phyloP scores from a whole-genome alignment of 2,113 vertebrate species.

The Melanotaenia duboulayi region DNA sequence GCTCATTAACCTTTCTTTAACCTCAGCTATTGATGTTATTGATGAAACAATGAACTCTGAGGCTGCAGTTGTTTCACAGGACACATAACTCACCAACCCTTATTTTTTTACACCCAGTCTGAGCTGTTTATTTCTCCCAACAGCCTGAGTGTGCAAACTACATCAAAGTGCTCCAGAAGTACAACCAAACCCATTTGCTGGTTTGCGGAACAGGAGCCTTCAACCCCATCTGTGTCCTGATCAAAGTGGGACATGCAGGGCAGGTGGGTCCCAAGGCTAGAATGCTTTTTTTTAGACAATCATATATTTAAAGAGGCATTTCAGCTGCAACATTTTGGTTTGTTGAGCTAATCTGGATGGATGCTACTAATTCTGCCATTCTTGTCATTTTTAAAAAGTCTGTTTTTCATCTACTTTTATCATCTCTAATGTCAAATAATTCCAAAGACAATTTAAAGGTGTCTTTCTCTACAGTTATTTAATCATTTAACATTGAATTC shows the following conservation, averaged over 20 bases:
- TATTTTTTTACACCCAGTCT: not conserved
- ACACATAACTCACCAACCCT: not conserved
- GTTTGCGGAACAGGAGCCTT: constrained; percentile 96
- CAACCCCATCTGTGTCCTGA: constrained; percentile 87
- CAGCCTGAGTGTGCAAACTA: constrained; percentile 97
- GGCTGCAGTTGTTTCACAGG: constrained; percentile 2
- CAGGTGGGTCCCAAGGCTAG: constrained; percentile 66
- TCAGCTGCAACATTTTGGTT: not conserved
- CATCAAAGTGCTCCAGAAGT: constrained; percentile 91
- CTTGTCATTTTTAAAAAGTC: too few species aligned
- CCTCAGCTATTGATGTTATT: constrained; percentile 38
- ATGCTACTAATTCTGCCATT: not conserved
- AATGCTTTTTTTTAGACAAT: too few species aligned
- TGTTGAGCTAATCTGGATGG: not conserved
- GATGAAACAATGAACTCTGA: constrained; percentile 30
- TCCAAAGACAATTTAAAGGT: not conserved
- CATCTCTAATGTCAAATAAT: too few species aligned
- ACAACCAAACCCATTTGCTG: constrained; percentile 93
- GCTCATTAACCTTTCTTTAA: constrained; percentile 41
- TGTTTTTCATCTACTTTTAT: too few species aligned
- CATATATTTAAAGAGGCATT: too few species aligned
- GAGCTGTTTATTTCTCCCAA: constrained; percentile 38
- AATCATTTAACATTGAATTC: not conserved
- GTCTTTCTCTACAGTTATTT: not conserved
- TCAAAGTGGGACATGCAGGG: constrained; percentile 85